Conservation (phyloP, 1,140 invertebrate species). For the Drosophila tristis region DNA sequence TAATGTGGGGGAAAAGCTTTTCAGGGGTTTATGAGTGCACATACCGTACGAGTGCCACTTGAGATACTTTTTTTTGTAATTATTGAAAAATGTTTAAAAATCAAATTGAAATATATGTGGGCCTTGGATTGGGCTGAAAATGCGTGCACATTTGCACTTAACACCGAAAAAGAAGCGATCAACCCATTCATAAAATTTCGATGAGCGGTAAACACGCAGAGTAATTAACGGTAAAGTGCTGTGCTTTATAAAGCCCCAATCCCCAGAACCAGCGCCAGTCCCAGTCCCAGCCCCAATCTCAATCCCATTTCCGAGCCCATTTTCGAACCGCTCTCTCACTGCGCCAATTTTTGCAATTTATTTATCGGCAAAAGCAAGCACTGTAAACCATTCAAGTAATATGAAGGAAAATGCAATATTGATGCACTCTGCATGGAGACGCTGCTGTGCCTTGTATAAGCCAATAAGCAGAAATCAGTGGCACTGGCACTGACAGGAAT, state of each 20-base stretch:
- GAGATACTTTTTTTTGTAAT: constrained; percentile 46
- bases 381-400: constrained; percentile 49
- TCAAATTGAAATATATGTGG: constrained; percentile 51
- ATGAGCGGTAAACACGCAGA: constrained; percentile 81
- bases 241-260: constrained; percentile 50
- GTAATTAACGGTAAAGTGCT: constrained; percentile 80
- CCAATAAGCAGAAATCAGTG: constrained; percentile 75
- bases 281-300: background rate
- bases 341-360: constrained; percentile 79
- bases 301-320: constrained; percentile 16
- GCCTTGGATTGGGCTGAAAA: constrained; percentile 5
- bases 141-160: constrained; percentile 74
- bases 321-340: constrained; percentile 37
- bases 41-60: constrained; percentile 1
- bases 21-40: constrained; percentile 31
- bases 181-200: constrained; percentile 77
- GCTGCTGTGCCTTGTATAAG: constrained; percentile 23
- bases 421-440: constrained; percentile 39
- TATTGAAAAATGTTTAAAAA: constrained; percentile 73
- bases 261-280: background rate
- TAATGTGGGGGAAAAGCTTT: constrained; percentile 27
- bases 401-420: constrained; percentile 52
- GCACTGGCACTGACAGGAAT: constrained; percentile 32
- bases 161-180: constrained; percentile 46
- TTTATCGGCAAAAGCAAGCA: constrained; percentile 47